Conservation (phyloP, 2,797 vertebrate genomes). For the Hemibagrus guttatus region DNA sequence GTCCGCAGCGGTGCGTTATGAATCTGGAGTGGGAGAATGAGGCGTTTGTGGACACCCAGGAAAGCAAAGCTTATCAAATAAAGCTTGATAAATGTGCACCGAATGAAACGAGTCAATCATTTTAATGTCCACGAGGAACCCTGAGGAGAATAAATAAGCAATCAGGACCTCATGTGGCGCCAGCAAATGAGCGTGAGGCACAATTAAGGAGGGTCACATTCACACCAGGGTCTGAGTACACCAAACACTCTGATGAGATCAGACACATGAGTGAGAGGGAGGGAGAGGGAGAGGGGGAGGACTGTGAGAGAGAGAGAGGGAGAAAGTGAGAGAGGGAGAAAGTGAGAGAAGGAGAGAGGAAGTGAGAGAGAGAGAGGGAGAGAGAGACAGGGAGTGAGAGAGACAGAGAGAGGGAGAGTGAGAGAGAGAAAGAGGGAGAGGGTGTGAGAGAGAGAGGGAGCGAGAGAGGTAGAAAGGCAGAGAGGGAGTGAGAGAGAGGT, state of each 20-base stretch:
- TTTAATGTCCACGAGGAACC: constrained; percentile 77
- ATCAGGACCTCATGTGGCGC: constrained; percentile 78
- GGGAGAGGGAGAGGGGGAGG: not conserved
- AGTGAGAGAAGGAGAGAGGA: too few relatives aligned
- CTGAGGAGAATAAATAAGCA: constrained; percentile 82
- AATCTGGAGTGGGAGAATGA: constrained; percentile 72
- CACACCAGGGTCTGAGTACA: constrained; percentile 69
- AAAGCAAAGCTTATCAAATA: constrained; percentile 80
- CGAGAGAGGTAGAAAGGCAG: too few relatives aligned
- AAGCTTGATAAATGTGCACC: constrained; percentile 77
- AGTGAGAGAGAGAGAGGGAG: too few relatives aligned
- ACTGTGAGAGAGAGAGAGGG: not conserved
- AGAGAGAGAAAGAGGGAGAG: too few relatives aligned
- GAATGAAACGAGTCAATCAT: constrained; percentile 84
- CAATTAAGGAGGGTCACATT: constrained; percentile 83
- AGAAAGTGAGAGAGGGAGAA: not conserved
- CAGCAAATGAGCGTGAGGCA: constrained; percentile 80
- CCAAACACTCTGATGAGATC: constrained; percentile 75
- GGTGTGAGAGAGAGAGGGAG: too few relatives aligned
- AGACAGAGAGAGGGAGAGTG: not conserved
- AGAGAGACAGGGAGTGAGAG: too few relatives aligned
- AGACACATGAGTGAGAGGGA: constrained; percentile 23
- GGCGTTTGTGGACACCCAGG: constrained; percentile 69
- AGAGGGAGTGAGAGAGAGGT: too few relatives aligned
- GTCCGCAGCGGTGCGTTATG: constrained; percentile 67